Evolutionary conservation across 2,888 invertebrate species (phyloP).

Genomic region (Drosophila bunnanda): DNA sequence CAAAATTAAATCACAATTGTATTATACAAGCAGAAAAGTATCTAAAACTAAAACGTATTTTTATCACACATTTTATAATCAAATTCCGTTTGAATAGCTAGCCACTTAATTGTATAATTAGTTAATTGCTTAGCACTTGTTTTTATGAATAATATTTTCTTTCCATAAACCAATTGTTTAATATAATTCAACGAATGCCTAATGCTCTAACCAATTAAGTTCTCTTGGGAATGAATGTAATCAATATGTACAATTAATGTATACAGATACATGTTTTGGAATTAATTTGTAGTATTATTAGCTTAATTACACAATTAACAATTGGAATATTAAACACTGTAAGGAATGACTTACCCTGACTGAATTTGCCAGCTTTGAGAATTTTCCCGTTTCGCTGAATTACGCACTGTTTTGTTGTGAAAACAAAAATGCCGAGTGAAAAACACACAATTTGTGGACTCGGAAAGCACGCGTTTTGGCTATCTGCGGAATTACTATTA

Average conservation of each 20-base stretch:
- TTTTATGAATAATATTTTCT: neutral
- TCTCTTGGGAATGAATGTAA: neutral
- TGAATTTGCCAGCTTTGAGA: conserved; percentile 2
- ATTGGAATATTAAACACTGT: neutral
- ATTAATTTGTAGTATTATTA: conserved; percentile 1
- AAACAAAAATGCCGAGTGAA: conserved; percentile 23
- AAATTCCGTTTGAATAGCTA: neutral
- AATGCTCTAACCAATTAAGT: neutral
- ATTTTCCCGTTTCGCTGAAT: neutral
- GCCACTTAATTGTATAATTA: neutral
- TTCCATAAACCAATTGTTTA: neutral
- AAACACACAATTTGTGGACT: conserved; percentile 22
- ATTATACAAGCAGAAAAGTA: neutral
- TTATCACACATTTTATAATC: too few relatives aligned
- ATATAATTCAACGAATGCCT: neutral
- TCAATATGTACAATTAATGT: neutral
- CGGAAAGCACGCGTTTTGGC: conserved; percentile 10
- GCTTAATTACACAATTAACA: conserved; percentile 6
- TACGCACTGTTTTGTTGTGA: conserved; percentile 21
- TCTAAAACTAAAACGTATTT: neutral
- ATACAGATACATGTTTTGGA: neutral
- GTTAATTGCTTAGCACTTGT: neutral
- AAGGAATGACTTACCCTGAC: conserved; percentile 13
- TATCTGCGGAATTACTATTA: conserved; percentile 25
- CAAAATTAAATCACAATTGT: neutral